phyloP scores from a whole-genome alignment of 1,140 invertebrate species.

The Drosophila quadrilineata region DNA sequence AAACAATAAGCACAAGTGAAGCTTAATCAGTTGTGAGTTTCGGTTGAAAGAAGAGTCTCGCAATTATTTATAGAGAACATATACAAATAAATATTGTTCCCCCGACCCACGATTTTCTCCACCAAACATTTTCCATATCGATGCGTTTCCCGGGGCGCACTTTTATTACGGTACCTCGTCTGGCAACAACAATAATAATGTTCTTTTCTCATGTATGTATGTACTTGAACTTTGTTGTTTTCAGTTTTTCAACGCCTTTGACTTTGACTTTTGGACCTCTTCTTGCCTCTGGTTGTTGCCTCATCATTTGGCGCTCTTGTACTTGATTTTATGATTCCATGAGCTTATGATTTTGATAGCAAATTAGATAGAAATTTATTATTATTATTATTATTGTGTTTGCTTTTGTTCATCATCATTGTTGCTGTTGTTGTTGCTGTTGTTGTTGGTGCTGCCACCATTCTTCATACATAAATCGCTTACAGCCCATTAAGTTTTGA shows the following conservation, averaged over 20 bases:
- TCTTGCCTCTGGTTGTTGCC: not conserved
- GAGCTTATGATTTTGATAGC: constrained; percentile 68
- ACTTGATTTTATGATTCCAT: constrained; percentile 61
- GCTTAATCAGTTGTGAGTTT: constrained; percentile 5
- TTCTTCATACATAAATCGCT: constrained; percentile 61
- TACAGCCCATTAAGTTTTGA: constrained; percentile 65
- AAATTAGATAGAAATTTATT: constrained; percentile 58
- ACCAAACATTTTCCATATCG: constrained; percentile 39
- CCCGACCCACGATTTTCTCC: not conserved
- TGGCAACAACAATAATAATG: constrained; percentile 6
- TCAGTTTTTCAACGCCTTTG: not conserved
- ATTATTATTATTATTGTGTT: not conserved
- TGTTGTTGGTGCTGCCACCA: constrained; percentile 11
- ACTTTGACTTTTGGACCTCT: not conserved
- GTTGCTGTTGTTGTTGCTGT: not conserved
- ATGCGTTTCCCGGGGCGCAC: constrained; percentile 27
- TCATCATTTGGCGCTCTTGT: too few species aligned
- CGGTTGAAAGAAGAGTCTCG: too few species aligned
- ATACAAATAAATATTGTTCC: too few species aligned
- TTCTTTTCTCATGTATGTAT: too few species aligned
- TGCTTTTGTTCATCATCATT: not conserved
- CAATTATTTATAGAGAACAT: too few species aligned
- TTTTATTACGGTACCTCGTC: constrained; percentile 24
- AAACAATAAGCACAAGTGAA: constrained; percentile 8
- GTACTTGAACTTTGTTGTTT: constrained; percentile 46